A percentile compares a stretch with the other conserved stretches of the same genome.
phyloP scores from a whole-genome alignment of 2,888 invertebrate genomes.

The Drosophila hamatofila region DNA sequence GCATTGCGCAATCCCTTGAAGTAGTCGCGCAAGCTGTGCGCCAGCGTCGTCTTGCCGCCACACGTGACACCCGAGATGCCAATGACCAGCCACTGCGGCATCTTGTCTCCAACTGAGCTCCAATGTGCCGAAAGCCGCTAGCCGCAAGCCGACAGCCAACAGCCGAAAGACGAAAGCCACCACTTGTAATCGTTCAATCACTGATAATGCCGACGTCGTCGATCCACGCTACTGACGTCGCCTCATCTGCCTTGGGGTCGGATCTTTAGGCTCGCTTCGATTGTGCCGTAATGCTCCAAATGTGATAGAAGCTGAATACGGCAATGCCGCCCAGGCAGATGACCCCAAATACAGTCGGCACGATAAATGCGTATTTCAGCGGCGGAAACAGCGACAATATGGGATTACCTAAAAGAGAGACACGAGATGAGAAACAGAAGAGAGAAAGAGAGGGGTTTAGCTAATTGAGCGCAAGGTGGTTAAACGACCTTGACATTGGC shows the following conservation, averaged over 20 bases:
- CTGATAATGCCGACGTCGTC: constrained; percentile 36
- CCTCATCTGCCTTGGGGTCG: constrained; percentile 11
- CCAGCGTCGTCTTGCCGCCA: constrained; percentile 92
- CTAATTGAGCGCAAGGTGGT: constrained; percentile 1
- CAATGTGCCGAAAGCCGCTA: neutral
- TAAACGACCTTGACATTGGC: constrained; percentile 55
- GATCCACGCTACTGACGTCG: constrained; percentile 29
- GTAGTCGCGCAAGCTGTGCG: constrained; percentile 86
- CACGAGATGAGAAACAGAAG: constrained; percentile 3
- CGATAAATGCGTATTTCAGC: constrained; percentile 87
- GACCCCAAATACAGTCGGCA: constrained; percentile 88
- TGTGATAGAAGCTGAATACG: constrained; percentile 88
- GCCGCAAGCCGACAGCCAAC: neutral
- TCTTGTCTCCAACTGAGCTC: constrained; percentile 77
- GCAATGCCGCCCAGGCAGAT: constrained; percentile 89
- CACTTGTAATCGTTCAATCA: constrained; percentile 44
- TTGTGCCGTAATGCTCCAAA: constrained; percentile 76
- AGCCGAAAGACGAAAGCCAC: too few species aligned
- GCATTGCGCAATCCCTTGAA: constrained; percentile 78
- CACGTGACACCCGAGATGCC: constrained; percentile 93
- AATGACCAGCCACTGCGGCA: constrained; percentile 87
- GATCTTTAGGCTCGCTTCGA: constrained; percentile 49
- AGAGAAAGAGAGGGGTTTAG: constrained; percentile 5
- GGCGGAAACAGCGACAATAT: constrained; percentile 87
- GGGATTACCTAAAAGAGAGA: constrained; percentile 85